Evolutionary conservation across 2,113 vertebrate genomes (phyloP), one percentile per base, ranked within the genome.

Genomic region (Sceloporus undulatus): DNA sequence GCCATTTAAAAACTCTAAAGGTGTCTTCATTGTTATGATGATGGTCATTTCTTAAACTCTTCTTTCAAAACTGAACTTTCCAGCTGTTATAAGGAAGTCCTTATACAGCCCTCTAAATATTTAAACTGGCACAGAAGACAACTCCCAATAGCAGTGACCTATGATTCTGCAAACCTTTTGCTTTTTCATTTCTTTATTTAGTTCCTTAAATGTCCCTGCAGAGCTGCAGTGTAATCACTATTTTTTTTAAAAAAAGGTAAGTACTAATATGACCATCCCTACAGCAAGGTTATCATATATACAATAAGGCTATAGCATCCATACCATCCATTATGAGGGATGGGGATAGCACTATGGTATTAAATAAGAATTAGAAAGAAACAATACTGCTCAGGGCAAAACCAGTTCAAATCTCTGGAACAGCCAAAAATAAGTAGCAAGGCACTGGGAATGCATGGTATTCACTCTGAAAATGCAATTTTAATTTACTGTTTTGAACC

Each of bases 401-500:
- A 4, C n/a, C 16, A 56, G 14, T 70, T 66, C 70, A 84, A 38
- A 54, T 29, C 27, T 38, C 13, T 82, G n/a, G 21, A 88, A 82
- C 25, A 78, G n/a, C 14, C 21, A n/a, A 52, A 82, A 87, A 75
- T 87, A 52, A 82, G 13, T 27, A 74, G 75, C 23, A 13, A 77
- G 74, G 27, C 25, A 70, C 74, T 70, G 48, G 74, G 9, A 78
- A 78, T 40, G 25, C 23, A 40, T 59, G 48, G 34, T 23, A 29
- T 78, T 84, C 62, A 78, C n/a, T 38, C 9, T 59, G 81, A 76
- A 84, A 84, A 78, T 78, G 48, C n/a, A 84, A 84, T 78, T 29
- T 88, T 70, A 84, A 84, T 88, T 84, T 88, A 90, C 87, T 93
- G 93, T 92, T 94, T 92, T 94, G 86, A 90, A 86, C 38, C 76